Conservation (phyloP, 2,797 vertebrate species). For the Gobio occitaniae region DNA sequence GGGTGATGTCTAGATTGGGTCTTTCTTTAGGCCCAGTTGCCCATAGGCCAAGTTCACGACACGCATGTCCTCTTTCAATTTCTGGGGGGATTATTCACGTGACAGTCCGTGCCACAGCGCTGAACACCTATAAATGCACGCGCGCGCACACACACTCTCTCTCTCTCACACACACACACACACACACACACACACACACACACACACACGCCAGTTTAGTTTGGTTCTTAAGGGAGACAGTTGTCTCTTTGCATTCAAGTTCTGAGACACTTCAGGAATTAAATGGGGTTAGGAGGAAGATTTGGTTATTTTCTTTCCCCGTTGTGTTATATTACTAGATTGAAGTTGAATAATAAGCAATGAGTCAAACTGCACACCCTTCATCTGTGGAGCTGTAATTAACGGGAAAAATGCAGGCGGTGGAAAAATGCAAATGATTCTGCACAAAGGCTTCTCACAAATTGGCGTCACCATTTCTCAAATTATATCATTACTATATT, state of each 20-base stretch:
- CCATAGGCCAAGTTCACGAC: constrained; percentile 9
- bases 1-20: constrained; percentile 28
- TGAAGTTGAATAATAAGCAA: constrained; percentile 99
- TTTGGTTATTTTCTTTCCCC: constrained; percentile 89
- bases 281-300: constrained; percentile 85
- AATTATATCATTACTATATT: constrained; percentile 99
- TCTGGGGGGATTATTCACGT: neutral
- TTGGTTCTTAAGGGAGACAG: constrained; percentile 67
- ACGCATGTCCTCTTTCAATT: neutral
- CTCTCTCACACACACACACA: too few species aligned
- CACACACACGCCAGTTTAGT: neutral
- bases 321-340: constrained; percentile 99
- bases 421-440: constrained; percentile 98
- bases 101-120: neutral
- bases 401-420: constrained; percentile 94
- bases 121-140: constrained; percentile 27
- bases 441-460: constrained; percentile 99
- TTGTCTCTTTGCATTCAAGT: constrained; percentile 89
- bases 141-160: neutral
- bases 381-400: constrained; percentile 98
- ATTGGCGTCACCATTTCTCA: constrained; percentile 99
- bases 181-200: too few species aligned
- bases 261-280: constrained; percentile 91
- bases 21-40: neutral
- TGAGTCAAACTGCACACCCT: constrained; percentile 98